phyloP scores from a whole-genome alignment of 2,113 vertebrate genomes.

The Microcebus griseorufus region DNA sequence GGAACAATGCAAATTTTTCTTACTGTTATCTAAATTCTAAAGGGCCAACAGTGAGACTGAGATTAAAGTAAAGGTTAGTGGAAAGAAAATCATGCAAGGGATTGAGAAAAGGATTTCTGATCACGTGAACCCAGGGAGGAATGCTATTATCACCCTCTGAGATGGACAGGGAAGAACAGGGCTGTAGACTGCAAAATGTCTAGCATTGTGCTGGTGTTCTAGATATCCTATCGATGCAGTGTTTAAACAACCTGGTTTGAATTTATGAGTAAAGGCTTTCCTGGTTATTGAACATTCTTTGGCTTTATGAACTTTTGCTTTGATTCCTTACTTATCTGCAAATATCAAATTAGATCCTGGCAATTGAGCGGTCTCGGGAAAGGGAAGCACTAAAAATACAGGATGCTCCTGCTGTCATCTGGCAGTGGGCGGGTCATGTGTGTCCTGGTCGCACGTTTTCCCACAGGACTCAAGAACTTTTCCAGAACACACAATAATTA shows the following conservation, averaged over 20 bases:
- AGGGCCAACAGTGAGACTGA: background rate
- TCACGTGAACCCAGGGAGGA: background rate
- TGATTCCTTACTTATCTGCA: background rate
- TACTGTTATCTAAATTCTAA: background rate
- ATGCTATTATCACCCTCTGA: too few relatives aligned
- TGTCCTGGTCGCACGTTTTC: background rate
- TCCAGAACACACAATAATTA: background rate
- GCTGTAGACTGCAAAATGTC: background rate
- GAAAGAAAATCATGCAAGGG: background rate
- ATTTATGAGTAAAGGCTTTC: background rate
- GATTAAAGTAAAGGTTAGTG: background rate
- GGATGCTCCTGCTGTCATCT: background rate
- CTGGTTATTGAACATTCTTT: background rate
- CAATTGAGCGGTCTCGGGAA: background rate
- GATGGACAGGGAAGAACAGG: background rate
- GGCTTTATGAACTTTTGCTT: background rate
- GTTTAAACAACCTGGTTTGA: background rate
- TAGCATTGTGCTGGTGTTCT: background rate
- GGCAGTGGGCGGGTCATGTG: background rate
- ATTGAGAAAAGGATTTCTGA: background rate
- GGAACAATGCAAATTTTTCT: background rate
- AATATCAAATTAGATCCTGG: background rate
- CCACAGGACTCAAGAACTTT: background rate
- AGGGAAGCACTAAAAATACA: background rate
- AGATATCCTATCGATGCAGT: background rate